Conservation (phyloP, 2,797 vertebrate species). For the Tauraco hartlaubi region DNA sequence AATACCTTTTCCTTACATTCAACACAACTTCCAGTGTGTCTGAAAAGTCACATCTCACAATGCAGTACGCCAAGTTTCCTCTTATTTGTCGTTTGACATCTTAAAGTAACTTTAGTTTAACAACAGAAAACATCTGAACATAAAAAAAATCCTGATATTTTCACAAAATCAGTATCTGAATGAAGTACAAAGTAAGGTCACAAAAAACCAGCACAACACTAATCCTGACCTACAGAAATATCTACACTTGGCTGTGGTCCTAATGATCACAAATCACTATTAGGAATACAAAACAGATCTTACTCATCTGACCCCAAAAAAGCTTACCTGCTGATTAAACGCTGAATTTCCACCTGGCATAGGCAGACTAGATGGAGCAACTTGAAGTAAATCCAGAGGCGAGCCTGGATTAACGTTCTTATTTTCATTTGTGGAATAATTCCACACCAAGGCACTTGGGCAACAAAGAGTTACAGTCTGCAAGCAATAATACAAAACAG, state of each 20-base stretch:
- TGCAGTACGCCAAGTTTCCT: background rate
- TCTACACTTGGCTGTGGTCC: background rate
- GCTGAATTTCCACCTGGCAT: constrained; percentile 81
- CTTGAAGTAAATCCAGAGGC: constrained; percentile 82
- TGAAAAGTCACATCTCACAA: background rate
- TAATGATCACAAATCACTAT: background rate
- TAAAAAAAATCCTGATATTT: background rate
- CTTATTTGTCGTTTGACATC: background rate
- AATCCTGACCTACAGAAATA: background rate
- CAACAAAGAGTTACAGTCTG: constrained; percentile 85
- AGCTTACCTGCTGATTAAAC: constrained; percentile 82
- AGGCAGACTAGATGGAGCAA: constrained; percentile 82
- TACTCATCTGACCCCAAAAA: background rate
- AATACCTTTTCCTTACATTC: background rate
- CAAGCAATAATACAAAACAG: background rate
- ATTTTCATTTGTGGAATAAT: constrained; percentile 82
- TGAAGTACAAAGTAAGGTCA: background rate
- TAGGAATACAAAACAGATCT: background rate
- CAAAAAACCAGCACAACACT: background rate
- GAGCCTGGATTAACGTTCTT: constrained; percentile 81
- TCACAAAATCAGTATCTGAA: background rate
- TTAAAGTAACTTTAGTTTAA: background rate
- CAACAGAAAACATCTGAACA: background rate
- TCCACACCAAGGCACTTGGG: constrained; percentile 89
- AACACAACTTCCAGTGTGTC: background rate